Percentiles rank a stretch among this genome's conserved stretches.
phyloP scores from a whole-genome alignment of 2,888 invertebrate genomes.

The Arctia plantaginis region DNA sequence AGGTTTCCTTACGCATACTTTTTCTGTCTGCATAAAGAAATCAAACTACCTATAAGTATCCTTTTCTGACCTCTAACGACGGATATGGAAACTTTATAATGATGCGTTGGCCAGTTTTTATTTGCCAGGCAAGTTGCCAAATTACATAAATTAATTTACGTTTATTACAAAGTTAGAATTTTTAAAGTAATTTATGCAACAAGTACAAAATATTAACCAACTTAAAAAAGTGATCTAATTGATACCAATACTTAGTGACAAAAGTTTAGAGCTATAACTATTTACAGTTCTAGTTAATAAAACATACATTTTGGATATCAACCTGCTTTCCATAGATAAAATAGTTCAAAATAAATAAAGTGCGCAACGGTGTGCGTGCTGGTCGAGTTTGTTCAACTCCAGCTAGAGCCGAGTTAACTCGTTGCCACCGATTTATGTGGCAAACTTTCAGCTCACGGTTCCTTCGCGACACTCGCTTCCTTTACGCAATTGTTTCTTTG shows the following conservation, averaged over 20 bases:
- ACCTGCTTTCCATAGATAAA: constrained; percentile 36
- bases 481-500: constrained; percentile 69
- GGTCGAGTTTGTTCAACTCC: constrained; percentile 76
- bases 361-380: constrained; percentile 63
- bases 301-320: constrained; percentile 15
- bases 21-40: neutral
- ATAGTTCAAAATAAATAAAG: constrained; percentile 55
- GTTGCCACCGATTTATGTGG: constrained; percentile 75
- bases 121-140: too few relatives aligned
- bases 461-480: constrained; percentile 74
- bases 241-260: neutral
- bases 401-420: constrained; percentile 74
- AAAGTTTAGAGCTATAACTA: neutral
- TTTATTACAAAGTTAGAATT: neutral
- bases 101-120: too few relatives aligned
- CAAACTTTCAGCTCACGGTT: constrained; percentile 71
- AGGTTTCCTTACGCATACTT: neutral
- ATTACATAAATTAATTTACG: neutral
- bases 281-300: neutral
- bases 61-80: neutral
- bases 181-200: neutral
- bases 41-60: neutral
- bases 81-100: neutral
- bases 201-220: neutral
- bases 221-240: neutral